Evolutionary conservation across 2,113 vertebrate genomes (phyloP), one percentile per base, ranked within the genome.

Genomic region (Zosterops hypoxanthus): DNA sequence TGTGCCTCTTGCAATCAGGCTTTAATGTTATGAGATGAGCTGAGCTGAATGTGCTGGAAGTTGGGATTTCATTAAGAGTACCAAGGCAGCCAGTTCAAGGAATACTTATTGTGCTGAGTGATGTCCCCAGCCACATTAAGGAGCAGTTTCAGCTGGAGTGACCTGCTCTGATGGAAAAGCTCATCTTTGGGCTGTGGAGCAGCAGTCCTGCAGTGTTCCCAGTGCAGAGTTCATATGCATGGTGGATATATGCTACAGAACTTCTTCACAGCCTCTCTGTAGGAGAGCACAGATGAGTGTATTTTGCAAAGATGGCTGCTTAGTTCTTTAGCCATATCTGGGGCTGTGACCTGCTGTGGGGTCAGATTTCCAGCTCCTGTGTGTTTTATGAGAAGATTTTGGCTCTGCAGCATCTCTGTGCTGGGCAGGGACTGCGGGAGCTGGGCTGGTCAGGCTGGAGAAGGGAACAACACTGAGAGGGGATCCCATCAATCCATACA

Each of bases 381-480:
- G 63, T 28, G 14, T 21, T 53, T 8, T 41, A 5, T 7, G 10
- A 56, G 50, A 33, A 1, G 31, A 2, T 34, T 6, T 34, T 49
- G 21, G 29, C 0, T 56, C 14, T 56, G 75, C 2, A 46, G 65
- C 64, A 13, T 6, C n/a, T 55, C 3, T 23, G 39, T 0, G 53
- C 5, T 3, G 34, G 6, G n/a, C 68, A 55, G 26, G 17, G 33
- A 0, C 69, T 39, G 57, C 2, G 2, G 49, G 23, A 65, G 59
- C 82, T 33, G 57, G 39, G 42, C 50, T 31, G 70, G 8, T 5
- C 29, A 20, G 24, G 11, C 41, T 17, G 82, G 3, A 17, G 34
- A 34, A 56, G 70, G 70, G 60, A 24, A n/a, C n/a, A n/a, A n/a
- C n/a, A n/a, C n/a, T n/a, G n/a, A n/a, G n/a, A 29, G 57, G 41